Evolutionary conservation across 2,797 vertebrate species (phyloP).

Genomic region (Tadarida brasiliensis): DNA sequence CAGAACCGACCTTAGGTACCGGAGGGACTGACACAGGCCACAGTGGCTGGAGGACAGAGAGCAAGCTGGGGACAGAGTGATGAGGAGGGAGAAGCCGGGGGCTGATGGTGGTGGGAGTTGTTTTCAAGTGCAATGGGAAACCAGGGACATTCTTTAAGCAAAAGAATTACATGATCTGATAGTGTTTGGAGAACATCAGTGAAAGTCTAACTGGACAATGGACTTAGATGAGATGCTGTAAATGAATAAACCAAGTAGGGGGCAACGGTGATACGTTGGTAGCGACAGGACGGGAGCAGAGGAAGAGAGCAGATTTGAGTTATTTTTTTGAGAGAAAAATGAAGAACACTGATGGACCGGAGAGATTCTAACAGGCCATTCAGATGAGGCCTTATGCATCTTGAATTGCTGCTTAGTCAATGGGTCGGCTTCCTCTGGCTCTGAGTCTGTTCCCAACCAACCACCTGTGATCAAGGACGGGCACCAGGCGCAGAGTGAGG

Average conservation of each 20-base stretch:
- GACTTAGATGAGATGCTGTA: not conserved
- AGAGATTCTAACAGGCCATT: not conserved
- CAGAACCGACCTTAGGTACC: not conserved
- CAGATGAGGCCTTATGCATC: not conserved
- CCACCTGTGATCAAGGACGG: not conserved
- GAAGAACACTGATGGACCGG: not conserved
- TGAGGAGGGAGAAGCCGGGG: fast-evolving
- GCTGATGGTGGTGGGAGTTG: not conserved
- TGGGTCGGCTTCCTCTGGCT: not conserved
- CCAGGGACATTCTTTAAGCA: not conserved
- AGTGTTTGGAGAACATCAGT: not conserved
- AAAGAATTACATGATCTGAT: not conserved
- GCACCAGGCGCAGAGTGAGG: not conserved
- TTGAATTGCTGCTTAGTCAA: not conserved
- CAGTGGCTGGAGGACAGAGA: not conserved
- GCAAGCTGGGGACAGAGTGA: not conserved
- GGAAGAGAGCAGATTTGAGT: not conserved
- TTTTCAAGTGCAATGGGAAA: not conserved
- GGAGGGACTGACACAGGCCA: not conserved
- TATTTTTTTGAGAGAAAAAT: not conserved
- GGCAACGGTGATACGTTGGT: too few species aligned
- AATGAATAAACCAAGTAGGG: not conserved
- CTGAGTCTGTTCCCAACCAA: not conserved
- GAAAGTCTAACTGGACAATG: not conserved
- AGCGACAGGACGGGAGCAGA: not conserved